Evolutionary conservation across 2,888 invertebrate species (phyloP).

Genomic region (Bombylius major): DNA sequence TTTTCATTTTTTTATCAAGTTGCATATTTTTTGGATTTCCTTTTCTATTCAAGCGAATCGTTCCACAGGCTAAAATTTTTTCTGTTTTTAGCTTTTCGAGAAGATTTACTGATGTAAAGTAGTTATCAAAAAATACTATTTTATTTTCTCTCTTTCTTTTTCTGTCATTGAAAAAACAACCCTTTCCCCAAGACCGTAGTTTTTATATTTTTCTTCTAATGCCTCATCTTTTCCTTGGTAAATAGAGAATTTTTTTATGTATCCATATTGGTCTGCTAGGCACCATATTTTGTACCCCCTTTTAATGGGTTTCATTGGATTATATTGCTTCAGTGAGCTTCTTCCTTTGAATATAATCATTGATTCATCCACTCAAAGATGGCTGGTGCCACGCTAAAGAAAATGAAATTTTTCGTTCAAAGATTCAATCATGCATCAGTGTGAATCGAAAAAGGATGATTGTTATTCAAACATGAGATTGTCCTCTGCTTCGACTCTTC

Average conservation of each 20-base stretch:
- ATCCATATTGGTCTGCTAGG: conserved; percentile 4
- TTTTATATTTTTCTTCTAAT: too few relatives aligned
- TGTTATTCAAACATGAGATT: too few relatives aligned
- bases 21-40: conserved; percentile 4
- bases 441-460: too few relatives aligned
- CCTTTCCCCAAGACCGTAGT: too few relatives aligned
- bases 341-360: neutral
- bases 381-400: too few relatives aligned
- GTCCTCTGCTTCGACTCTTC: too few relatives aligned
- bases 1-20: conserved; percentile 3
- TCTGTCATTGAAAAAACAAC: conserved; percentile 1
- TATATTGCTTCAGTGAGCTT: conserved; percentile 3
- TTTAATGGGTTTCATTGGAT: conserved; percentile 8
- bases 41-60: conserved; percentile 6
- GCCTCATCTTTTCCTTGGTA: neutral
- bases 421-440: too few relatives aligned
- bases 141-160: conserved; percentile 1
- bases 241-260: conserved; percentile 2
- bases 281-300: conserved; percentile 7
- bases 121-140: conserved; percentile 7
- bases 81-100: conserved; percentile 1
- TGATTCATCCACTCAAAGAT: too few relatives aligned
- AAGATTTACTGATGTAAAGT: conserved; percentile 10
- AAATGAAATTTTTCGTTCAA: too few relatives aligned
- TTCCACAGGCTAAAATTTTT: conserved; percentile 10